Evolutionary conservation across 2,797 vertebrate species (phyloP).

Genomic region (Sebastolobus altivelis): DNA sequence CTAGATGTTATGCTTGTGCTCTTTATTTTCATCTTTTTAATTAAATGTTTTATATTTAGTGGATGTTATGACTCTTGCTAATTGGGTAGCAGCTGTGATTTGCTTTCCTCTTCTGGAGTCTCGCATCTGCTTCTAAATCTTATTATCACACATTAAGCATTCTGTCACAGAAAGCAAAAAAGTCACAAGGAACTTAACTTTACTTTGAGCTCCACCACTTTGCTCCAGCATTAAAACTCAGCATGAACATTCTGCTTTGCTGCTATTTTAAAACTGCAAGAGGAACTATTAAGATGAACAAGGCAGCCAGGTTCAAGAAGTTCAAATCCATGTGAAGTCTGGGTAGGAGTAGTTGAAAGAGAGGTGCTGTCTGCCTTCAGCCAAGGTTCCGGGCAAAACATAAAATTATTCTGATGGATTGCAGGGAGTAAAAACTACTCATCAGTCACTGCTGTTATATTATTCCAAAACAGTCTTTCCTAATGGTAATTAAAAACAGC

Average conservation of each 20-base stretch:
- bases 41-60: neutral
- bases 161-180: slow-evolving; percentile 14
- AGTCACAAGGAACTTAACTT: neutral
- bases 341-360: slow-evolving; percentile 46
- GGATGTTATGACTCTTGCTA: neutral
- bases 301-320: slow-evolving; percentile 34
- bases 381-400: slow-evolving; percentile 52
- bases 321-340: slow-evolving; percentile 43
- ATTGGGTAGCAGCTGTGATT: neutral
- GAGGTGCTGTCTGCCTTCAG: slow-evolving; percentile 31
- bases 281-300: slow-evolving; percentile 38
- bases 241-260: slow-evolving; percentile 27
- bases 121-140: neutral
- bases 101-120: neutral
- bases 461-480: slow-evolving; percentile 35
- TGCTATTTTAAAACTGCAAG: slow-evolving; percentile 32
- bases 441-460: slow-evolving; percentile 27
- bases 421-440: slow-evolving; percentile 18
- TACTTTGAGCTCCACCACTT: neutral
- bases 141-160: slow-evolving; percentile 12
- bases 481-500: slow-evolving; percentile 63
- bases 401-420: slow-evolving; percentile 47
- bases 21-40: neutral
- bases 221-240: slow-evolving; percentile 19
- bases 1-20: neutral